These are phyloP conservation scores for Sylvilagus floridanus DNA, from an alignment of 2,797 vertebrate genomes.

Conservation along the genomic window DNA sequence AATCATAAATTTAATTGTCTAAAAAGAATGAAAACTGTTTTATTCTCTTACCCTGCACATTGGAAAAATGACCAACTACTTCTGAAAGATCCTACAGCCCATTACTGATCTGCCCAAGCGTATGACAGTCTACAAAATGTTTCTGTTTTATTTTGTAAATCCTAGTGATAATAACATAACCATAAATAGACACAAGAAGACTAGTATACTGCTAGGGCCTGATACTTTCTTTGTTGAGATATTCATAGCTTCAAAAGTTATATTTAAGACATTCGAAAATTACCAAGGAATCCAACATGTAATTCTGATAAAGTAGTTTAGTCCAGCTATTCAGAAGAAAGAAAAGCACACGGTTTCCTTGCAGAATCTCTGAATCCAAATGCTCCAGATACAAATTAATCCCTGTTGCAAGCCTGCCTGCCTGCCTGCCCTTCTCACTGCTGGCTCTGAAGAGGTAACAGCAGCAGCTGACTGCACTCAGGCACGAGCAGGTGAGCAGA, in stretches of 20 bases:
- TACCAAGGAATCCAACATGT: neutral
- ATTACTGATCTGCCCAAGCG: neutral
- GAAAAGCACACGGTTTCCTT: neutral
- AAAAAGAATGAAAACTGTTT: slow-evolving; percentile 28
- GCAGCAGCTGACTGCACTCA: neutral
- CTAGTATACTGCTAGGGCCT: slow-evolving; percentile 14
- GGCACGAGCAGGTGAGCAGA: slow-evolving; percentile 11
- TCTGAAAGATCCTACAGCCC: neutral
- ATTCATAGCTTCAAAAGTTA: slow-evolving; percentile 47
- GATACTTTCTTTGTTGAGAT: neutral
- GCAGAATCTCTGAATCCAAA: slow-evolving; percentile 56
- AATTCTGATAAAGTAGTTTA: neutral
- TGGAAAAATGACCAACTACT: neutral
- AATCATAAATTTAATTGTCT: slow-evolving; percentile 48
- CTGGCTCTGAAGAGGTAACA: neutral
- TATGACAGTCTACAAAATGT: neutral
- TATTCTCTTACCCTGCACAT: neutral
- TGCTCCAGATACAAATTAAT: slow-evolving; percentile 52
- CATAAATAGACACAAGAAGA: slow-evolving; percentile 27
- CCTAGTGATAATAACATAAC: neutral
- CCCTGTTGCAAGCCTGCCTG: neutral
- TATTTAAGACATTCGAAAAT: slow-evolving; percentile 33
- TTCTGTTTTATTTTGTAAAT: slow-evolving; percentile 51
- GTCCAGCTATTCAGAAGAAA: slow-evolving; percentile 20
- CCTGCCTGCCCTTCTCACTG: neutral